Base-by-base conservation (phyloP, 2,113 vertebrate species). In the Grantiella picta region DNA sequence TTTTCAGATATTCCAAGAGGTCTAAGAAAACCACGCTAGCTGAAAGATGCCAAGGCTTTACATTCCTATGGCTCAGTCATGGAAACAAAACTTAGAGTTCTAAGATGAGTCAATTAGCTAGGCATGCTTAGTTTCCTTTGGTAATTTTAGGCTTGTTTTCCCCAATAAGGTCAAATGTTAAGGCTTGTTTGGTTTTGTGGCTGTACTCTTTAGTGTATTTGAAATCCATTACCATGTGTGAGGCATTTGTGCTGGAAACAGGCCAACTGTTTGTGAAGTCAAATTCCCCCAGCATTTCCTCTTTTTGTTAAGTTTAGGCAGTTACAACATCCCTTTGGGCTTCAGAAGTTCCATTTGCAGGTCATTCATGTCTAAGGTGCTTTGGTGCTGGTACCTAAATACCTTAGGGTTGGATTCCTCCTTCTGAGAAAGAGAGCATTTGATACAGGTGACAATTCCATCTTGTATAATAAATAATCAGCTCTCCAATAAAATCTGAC, bases 91-190 rank as follows among this genome's bases (percentile, higher is more conserved):
- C 94, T 95, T 91, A 7, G 63, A 56, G 94, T 93, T 93, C 97
- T 92, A 77, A 92, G 93, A 97, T 97, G 96, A 96, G 93, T 96
- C 97, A 97, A 98, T 98, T 98, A 98, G 97, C 94, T 90, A 97
- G 97, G 96, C 97, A 94, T 94, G 96, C 97, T 97, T 98, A 94
- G 97, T 94, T 97, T 97, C 95, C 97, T 97, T 97, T 97, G 93
- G 96, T 98, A 97, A 97, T 93, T 92, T 91, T 54, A 92, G 92
- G 96, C 96, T 98, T 98, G 92, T 97, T 98, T 98, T 97, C 92
- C 94, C 90, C 85, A 73, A 3, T 42, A 91, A 92, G 97, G 98
- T 98, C 98, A 98, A 98, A 98, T 97, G 97, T 98, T 98, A 98
- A 98, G 95, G 89, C 89, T 91, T 94, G 92, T 96, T 97, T 97